Evolutionary conservation across 2,797 vertebrate species (phyloP), one percentile per base, ranked within the genome.

Genomic region (Acanthornis magna): DNA sequence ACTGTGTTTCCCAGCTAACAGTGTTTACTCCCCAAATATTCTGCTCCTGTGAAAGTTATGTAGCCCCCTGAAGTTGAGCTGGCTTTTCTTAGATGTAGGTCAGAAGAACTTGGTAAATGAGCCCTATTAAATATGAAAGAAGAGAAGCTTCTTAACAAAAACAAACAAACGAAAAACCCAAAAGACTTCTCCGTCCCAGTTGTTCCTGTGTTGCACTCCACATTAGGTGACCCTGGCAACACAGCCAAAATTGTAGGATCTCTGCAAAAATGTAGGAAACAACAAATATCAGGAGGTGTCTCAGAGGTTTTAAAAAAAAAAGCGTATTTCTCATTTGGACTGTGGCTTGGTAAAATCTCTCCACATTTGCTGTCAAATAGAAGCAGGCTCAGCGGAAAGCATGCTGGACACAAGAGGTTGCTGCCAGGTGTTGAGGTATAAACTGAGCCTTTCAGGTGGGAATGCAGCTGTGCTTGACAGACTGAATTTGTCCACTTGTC

Each of bases 401-500:
- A 47, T 74, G 88, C 68, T 96, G 95, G 92, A 58, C 51, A 63
- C 83, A 82, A 92, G 88, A 96, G 93, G 74, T 85, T 95, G 92
- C 95, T 94, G 95, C 93, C 90, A n/a, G 96, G 96, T 92, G 88
- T 93, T 96, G 96, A 85, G 87, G 94, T 93, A 89, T 87, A 93
- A 97, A 95, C 89, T 89, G 94, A 27, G 70, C 57, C 93, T 97
- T 97, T 95, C 88, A 94, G 98, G 96, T 95, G 95, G 96, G 94
- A 96, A 96, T 96, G 96, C 98, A 98, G 97, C 97, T 98, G 97
- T 97, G 97, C 58, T 17, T 96, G 97, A 98, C 97, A 98, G 97
- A 95, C 97, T 96, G 86, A 92, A 98, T 98, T 98, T 98, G 98
- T 98, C 97, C 98, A 84, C 96, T 97, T 98, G 98, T 98, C 97